These are phyloP conservation scores for Pseudocheirus occidentalis DNA, from an alignment of 2,797 vertebrate genomes.

Conservation along the genomic window DNA sequence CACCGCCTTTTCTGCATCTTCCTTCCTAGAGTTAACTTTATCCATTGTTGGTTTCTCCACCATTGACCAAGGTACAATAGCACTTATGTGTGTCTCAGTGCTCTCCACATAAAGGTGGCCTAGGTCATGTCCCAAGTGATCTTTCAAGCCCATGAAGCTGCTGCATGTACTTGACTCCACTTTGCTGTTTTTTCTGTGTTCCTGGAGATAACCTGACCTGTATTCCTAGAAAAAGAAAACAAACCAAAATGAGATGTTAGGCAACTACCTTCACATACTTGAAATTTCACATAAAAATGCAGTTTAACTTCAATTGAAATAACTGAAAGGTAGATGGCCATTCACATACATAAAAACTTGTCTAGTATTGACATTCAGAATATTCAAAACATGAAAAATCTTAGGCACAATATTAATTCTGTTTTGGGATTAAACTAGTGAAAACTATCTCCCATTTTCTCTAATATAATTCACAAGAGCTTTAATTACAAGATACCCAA, in stretches of 20 bases:
- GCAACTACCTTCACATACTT: conserved; percentile 14
- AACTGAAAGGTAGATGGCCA: not conserved
- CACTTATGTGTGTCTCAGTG: conserved; percentile 86
- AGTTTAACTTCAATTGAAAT: conserved; percentile 17
- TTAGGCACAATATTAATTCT: not conserved
- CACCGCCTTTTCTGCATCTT: conserved; percentile 83
- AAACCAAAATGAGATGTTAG: conserved; percentile 38
- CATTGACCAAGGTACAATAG: conserved; percentile 85
- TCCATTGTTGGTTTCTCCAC: conserved; percentile 86
- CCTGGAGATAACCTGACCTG: conserved; percentile 86
- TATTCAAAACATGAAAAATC: not conserved
- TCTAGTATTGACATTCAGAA: not conserved
- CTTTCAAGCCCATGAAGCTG: conserved; percentile 99
- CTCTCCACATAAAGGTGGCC: conserved; percentile 93
- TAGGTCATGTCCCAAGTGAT: conserved; percentile 94
- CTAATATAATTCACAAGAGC: not conserved
- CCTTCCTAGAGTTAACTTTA: conserved; percentile 86
- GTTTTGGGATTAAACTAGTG: not conserved
- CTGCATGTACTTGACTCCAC: conserved; percentile 91
- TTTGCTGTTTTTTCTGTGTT: conserved; percentile 88
- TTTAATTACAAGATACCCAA: not conserved
- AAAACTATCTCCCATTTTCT: not conserved
- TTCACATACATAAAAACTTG: not conserved
- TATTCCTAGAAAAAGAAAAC: conserved; percentile 84
- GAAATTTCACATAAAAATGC: conserved; percentile 12